phyloP scores from a whole-genome alignment of 2,797 vertebrate genomes.

The Crenuchus spilurus region DNA sequence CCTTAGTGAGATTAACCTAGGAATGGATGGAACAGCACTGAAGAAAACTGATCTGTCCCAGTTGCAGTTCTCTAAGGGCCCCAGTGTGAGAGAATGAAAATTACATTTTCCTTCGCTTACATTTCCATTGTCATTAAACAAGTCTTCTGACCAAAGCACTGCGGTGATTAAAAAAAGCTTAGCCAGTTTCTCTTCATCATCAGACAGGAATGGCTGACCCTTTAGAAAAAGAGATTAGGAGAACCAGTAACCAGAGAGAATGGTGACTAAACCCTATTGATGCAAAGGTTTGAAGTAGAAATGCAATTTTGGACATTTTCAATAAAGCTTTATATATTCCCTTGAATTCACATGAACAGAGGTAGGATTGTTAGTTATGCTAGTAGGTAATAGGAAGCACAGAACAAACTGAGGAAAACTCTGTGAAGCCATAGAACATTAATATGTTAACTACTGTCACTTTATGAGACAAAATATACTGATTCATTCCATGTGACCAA shows the following conservation, averaged over 20 bases:
- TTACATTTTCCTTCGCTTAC: neutral
- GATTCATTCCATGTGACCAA: too few relatives aligned
- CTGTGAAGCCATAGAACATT: neutral
- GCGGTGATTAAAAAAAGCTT: conserved; percentile 3
- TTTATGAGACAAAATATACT: too few relatives aligned
- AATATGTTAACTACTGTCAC: neutral
- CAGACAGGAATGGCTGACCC: neutral
- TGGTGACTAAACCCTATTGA: neutral
- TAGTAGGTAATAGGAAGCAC: neutral
- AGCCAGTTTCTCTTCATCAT: neutral
- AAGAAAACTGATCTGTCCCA: conserved; percentile 17
- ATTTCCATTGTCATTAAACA: conserved; percentile 4
- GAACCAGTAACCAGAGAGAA: neutral
- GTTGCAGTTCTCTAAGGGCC: neutral
- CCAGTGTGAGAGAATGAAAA: conserved; percentile 11
- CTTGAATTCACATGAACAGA: conserved; percentile 20
- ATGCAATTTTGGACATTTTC: conserved; percentile 22
- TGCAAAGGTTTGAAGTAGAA: conserved; percentile 11
- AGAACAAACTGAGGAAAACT: neutral
- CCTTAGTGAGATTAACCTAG: neutral
- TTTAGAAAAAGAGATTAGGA: neutral
- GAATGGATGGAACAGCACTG: neutral
- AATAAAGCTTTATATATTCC: conserved; percentile 17
- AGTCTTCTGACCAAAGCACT: conserved; percentile 7
- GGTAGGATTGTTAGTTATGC: neutral